Percentiles rank a stretch among this genome's conserved stretches.
Conservation (phyloP, 2,888 invertebrate species). For the Lathronympha strigana region DNA sequence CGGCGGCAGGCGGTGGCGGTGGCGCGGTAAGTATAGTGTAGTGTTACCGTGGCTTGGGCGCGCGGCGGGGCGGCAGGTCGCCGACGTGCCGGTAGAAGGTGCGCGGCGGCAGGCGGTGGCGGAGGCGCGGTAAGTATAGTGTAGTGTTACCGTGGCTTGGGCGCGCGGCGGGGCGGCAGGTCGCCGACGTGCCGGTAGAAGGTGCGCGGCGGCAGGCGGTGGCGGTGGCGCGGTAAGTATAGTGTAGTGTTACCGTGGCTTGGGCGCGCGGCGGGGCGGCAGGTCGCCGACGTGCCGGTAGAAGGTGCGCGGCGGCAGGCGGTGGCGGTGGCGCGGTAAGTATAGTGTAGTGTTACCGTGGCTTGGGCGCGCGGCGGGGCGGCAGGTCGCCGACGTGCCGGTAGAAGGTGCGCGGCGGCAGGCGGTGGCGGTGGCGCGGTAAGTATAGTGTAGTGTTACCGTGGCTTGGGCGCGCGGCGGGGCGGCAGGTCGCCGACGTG, state of each 20-base stretch:
- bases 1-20: too few relatives aligned
- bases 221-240: too few relatives aligned
- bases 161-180: neutral
- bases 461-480: constrained; percentile 42
- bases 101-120: constrained; percentile 45
- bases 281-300: constrained; percentile 76
- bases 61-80: constrained; percentile 64
- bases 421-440: too few relatives aligned
- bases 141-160: too few relatives aligned
- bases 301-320: constrained; percentile 77
- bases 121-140: too few relatives aligned
- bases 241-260: constrained; percentile 60
- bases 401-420: constrained; percentile 60
- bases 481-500: constrained; percentile 75
- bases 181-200: constrained; percentile 49
- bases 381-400: constrained; percentile 37
- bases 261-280: constrained; percentile 64
- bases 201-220: too few relatives aligned
- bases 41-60: neutral
- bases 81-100: constrained; percentile 79
- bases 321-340: too few relatives aligned
- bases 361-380: constrained; percentile 14
- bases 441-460: neutral
- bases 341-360: too few relatives aligned
- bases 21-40: too few relatives aligned